Conservation (phyloP, 2,113 vertebrate genomes). For the Polypterus bichir region DNA sequence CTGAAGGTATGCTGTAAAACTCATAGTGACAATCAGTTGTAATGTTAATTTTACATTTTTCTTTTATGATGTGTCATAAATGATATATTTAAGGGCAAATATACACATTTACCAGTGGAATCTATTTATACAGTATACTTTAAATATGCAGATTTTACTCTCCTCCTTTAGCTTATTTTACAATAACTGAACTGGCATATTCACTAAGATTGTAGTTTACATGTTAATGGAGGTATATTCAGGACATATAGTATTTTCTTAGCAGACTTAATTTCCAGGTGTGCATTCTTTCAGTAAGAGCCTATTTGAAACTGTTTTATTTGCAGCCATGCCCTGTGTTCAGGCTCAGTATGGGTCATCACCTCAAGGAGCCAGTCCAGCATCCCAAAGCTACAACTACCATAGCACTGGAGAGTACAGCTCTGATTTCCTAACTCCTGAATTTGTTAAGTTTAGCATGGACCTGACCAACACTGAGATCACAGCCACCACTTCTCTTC, state of each 20-base stretch:
- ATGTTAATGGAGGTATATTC: too few species aligned
- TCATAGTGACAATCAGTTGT: too few species aligned
- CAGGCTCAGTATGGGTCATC: conserved; percentile 99
- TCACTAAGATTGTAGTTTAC: too few species aligned
- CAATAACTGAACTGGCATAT: too few species aligned
- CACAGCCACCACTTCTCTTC: conserved; percentile 94
- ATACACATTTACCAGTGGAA: too few species aligned
- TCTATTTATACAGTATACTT: too few species aligned
- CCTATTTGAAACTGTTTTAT: conserved; percentile 53
- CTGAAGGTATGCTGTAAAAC: conserved; percentile 67
- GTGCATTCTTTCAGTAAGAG: conserved; percentile 42
- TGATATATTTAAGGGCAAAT: too few species aligned
- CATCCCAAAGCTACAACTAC: conserved; percentile 98
- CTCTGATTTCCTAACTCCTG: conserved; percentile 97
- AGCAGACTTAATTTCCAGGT: conserved; percentile 1
- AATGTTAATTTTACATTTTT: too few species aligned
- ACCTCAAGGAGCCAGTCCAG: conserved; percentile 98
- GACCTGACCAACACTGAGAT: conserved; percentile 99
- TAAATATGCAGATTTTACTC: too few species aligned
- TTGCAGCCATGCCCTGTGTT: conserved; percentile 98
- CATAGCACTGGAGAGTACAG: conserved; percentile 95
- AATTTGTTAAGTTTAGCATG: conserved; percentile 99
- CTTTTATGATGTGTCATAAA: too few species aligned
- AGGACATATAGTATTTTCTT: too few species aligned
- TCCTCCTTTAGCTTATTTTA: too few species aligned